Conservation (phyloP, 2,797 vertebrate genomes). For the Ambastaia sidthimunki region DNA sequence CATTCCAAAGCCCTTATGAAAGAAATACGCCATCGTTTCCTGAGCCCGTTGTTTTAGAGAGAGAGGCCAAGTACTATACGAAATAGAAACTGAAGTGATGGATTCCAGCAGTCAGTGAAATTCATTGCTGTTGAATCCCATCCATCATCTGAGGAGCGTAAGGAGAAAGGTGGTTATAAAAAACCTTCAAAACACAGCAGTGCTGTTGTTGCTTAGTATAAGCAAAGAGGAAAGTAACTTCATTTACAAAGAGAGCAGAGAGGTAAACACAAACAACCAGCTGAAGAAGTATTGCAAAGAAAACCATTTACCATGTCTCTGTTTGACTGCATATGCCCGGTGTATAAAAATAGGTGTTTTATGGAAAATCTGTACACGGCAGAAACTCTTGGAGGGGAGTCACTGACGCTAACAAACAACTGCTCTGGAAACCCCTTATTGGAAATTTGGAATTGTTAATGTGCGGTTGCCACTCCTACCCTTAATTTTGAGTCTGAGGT, state of each 20-base stretch:
- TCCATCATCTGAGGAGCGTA: constrained; percentile 41
- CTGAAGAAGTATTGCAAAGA: constrained; percentile 39
- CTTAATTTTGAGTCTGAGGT: constrained; percentile 27
- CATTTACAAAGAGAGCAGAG: constrained; percentile 43
- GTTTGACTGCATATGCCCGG: constrained; percentile 25
- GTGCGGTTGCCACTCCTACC: constrained; percentile 12
- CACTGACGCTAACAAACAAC: background rate
- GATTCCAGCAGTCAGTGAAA: constrained; percentile 29
- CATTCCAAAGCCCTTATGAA: constrained; percentile 4
- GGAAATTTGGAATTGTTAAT: constrained; percentile 30
- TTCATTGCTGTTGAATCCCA: constrained; percentile 1
- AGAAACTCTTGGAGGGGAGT: background rate
- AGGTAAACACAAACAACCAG: constrained; percentile 16
- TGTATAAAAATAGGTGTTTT: constrained; percentile 41
- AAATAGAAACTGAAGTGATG: background rate
- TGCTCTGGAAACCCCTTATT: constrained; percentile 30
- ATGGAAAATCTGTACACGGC: constrained; percentile 46
- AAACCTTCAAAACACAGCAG: constrained; percentile 45
- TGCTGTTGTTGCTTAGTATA: constrained; percentile 33
- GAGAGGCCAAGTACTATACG: background rate
- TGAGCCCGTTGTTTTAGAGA: background rate
- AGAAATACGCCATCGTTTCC: background rate
- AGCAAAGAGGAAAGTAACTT: constrained; percentile 41
- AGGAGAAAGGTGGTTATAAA: constrained; percentile 48
- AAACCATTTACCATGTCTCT: constrained; percentile 48